Evolutionary conservation across 2,888 invertebrate genomes (phyloP).

Genomic region (Dermolepida albohirtum): DNA sequence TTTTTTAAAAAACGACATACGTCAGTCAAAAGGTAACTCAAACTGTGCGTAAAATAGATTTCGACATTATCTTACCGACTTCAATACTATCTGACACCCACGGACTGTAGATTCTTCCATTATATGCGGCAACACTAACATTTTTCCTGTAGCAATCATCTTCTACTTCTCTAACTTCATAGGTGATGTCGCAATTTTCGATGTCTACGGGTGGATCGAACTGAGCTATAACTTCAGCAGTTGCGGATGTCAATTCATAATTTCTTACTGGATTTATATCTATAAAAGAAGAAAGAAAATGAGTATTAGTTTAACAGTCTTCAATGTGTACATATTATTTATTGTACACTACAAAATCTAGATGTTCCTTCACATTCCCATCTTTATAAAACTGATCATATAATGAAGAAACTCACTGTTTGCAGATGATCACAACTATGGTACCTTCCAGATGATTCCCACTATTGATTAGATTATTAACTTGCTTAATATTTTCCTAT

Average conservation of each 20-base stretch:
- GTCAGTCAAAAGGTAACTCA: too few relatives aligned
- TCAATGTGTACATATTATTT: too few relatives aligned
- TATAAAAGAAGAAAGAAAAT: slow-evolving; percentile 1
- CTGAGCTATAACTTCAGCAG: slow-evolving; percentile 5
- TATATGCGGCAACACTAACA: slow-evolving; percentile 12
- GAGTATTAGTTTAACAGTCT: not conserved
- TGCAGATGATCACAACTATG: too few relatives aligned
- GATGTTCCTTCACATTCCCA: too few relatives aligned
- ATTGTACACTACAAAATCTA: too few relatives aligned
- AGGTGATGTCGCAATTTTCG: slow-evolving; percentile 14
- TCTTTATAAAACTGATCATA: too few relatives aligned
- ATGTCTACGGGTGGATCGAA: slow-evolving; percentile 19
- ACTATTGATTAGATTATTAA: too few relatives aligned
- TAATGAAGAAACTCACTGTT: too few relatives aligned
- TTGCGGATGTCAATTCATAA: not conserved
- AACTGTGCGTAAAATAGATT: not conserved
- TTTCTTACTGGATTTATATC: slow-evolving; percentile 2
- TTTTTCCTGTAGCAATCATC: slow-evolving; percentile 2
- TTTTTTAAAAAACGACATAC: too few relatives aligned
- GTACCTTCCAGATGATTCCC: too few relatives aligned
- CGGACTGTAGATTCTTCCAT: slow-evolving; percentile 15
- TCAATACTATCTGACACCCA: slow-evolving; percentile 3
- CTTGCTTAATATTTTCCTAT: too few relatives aligned
- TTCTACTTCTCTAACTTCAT: slow-evolving; percentile 26
- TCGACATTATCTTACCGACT: slow-evolving; percentile 6